phyloP scores from a whole-genome alignment of 2,113 vertebrate genomes.

The Neotragus pygmaeus region DNA sequence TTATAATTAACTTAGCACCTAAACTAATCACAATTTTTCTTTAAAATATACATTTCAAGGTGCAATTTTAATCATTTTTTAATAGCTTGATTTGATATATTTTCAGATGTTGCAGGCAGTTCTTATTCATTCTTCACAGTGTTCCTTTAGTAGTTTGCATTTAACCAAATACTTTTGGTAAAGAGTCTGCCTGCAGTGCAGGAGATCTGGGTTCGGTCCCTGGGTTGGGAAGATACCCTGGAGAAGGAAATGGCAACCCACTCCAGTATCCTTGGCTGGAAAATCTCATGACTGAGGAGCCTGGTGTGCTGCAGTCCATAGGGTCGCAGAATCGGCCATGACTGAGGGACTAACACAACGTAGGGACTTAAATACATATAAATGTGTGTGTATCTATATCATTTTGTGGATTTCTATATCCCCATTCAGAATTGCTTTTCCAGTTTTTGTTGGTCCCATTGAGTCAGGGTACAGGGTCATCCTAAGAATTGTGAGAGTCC shows the following conservation, averaged over 20 bases:
- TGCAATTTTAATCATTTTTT: neutral
- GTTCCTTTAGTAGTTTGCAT: neutral
- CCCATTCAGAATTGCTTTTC: neutral
- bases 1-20: neutral
- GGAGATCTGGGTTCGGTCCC: rapidly evolving
- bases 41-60: neutral
- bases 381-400: neutral
- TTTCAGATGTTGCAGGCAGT: neutral
- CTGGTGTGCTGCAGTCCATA: neutral
- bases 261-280: neutral
- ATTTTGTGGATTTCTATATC: neutral
- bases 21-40: neutral
- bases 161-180: neutral
- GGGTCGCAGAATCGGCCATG: neutral
- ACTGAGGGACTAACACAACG: neutral
- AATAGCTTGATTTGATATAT: neutral
- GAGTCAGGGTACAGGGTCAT: neutral
- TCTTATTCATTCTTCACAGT: neutral
- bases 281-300: neutral
- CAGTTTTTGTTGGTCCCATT: neutral
- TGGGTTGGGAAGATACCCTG: neutral
- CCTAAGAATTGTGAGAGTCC: neutral
- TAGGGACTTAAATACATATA: neutral
- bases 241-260: neutral
- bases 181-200: neutral